phyloP scores from a whole-genome alignment of 2,888 invertebrate species.

The Melinaea menophilus region DNA sequence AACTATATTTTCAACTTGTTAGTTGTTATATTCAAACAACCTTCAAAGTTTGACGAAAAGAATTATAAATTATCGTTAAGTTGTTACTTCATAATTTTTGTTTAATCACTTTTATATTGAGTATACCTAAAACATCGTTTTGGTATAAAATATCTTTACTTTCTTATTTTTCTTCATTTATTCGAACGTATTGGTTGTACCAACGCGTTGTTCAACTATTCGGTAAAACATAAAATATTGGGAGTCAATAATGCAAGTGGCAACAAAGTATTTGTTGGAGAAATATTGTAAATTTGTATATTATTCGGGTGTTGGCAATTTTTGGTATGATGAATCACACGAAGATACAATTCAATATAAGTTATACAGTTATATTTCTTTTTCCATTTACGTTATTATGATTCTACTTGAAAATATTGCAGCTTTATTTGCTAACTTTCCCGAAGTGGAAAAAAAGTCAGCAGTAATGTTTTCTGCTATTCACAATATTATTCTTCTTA shows the following conservation, averaged over 20 bases:
- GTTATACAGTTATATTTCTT: slow-evolving; percentile 50
- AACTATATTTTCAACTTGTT: no score
- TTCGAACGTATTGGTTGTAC: no score
- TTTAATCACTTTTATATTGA: slow-evolving; percentile 6
- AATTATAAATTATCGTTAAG: slow-evolving; percentile 9
- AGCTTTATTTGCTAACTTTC: slow-evolving; percentile 58
- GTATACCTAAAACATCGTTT: not conserved
- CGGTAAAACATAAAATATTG: not conserved
- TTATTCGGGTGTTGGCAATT: slow-evolving; percentile 60
- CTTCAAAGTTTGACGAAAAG: slow-evolving; percentile 22
- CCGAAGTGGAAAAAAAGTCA: slow-evolving; percentile 65
- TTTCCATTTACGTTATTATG: slow-evolving; percentile 58
- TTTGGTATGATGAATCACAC: slow-evolving; percentile 55
- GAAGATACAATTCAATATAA: slow-evolving; percentile 49
- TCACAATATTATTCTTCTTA: slow-evolving; percentile 61
- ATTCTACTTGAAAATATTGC: slow-evolving; percentile 64
- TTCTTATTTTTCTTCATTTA: no score
- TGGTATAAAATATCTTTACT: no score
- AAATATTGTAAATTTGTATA: slow-evolving; percentile 59
- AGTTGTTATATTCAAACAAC: slow-evolving; percentile 31
- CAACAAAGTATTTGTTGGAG: slow-evolving; percentile 51
- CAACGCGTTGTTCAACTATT: no score
- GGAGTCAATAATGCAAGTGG: slow-evolving; percentile 42
- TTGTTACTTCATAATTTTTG: slow-evolving; percentile 13
- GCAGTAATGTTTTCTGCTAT: slow-evolving; percentile 66